A percentile compares a stretch with the other conserved stretches of the same genome.
Evolutionary conservation across 2,113 vertebrate genomes (phyloP).

Genomic region (Bungarus multicinctus): DNA sequence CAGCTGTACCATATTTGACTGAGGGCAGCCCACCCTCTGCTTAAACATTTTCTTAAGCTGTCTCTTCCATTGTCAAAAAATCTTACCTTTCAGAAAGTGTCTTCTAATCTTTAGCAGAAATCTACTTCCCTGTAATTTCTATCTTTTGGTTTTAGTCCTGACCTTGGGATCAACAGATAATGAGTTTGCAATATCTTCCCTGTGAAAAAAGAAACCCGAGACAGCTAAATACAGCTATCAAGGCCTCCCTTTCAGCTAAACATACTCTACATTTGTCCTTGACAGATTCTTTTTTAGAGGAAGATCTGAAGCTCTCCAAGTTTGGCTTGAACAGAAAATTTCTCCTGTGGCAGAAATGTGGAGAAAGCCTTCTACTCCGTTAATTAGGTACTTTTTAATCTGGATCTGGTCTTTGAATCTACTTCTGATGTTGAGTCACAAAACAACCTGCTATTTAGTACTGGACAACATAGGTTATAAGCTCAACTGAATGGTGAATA

Average conservation of each 20-base stretch:
- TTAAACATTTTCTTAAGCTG: background rate
- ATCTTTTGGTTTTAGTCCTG: background rate
- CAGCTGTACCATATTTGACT: background rate
- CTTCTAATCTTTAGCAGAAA: background rate
- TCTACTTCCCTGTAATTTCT: background rate
- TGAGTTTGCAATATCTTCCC: background rate
- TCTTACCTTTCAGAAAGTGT: background rate
- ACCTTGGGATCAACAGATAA: background rate
- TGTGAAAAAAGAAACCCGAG: background rate
- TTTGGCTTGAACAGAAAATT: background rate
- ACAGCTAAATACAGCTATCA: background rate
- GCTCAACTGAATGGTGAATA: background rate
- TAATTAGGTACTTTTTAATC: background rate
- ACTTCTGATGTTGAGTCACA: background rate
- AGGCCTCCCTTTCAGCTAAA: background rate
- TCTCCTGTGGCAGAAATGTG: background rate
- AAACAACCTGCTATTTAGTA: background rate
- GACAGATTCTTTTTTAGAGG: background rate
- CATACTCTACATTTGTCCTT: background rate
- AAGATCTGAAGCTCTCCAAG: background rate
- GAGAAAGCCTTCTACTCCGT: background rate
- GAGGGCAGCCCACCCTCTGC: background rate
- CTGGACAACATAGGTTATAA: background rate
- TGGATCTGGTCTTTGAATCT: background rate
- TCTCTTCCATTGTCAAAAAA: background rate